Evolutionary conservation across 2,888 invertebrate genomes (phyloP).

Genomic region (Pomacea canaliculata): DNA sequence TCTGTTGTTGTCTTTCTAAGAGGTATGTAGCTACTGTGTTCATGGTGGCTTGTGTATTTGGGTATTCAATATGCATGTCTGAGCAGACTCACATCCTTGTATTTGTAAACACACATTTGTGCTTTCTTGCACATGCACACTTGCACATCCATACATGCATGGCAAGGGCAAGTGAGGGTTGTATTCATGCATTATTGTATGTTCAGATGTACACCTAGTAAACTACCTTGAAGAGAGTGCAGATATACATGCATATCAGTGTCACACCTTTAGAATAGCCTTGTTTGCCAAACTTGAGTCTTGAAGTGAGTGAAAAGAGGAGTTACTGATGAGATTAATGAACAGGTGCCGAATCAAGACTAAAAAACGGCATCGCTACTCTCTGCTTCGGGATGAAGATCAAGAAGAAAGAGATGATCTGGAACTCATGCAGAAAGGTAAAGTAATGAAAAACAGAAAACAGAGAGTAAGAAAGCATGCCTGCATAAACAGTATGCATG

Average conservation of each 20-base stretch:
- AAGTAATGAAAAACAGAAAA: slow-evolving; percentile 8
- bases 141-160: no score
- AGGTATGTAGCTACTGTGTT: slow-evolving; percentile 44
- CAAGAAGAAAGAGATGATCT: slow-evolving; percentile 51
- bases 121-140: no score
- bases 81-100: no score
- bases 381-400: slow-evolving; percentile 64
- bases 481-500: no score
- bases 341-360: slow-evolving; percentile 56
- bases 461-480: not conserved
- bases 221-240: no score
- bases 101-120: no score
- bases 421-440: slow-evolving; percentile 56
- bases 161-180: no score
- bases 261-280: not conserved
- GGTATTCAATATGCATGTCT: no score
- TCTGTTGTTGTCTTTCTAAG: slow-evolving; percentile 61
- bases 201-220: no score
- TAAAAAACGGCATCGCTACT: slow-evolving; percentile 66
- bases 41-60: no score
- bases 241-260: no score
- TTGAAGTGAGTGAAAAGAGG: not conserved
- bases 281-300: not conserved
- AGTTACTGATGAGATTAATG: not conserved
- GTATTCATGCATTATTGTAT: no score